Base-by-base conservation (phyloP, 2,888 invertebrate genomes). In the Tineola bisselliella region DNA sequence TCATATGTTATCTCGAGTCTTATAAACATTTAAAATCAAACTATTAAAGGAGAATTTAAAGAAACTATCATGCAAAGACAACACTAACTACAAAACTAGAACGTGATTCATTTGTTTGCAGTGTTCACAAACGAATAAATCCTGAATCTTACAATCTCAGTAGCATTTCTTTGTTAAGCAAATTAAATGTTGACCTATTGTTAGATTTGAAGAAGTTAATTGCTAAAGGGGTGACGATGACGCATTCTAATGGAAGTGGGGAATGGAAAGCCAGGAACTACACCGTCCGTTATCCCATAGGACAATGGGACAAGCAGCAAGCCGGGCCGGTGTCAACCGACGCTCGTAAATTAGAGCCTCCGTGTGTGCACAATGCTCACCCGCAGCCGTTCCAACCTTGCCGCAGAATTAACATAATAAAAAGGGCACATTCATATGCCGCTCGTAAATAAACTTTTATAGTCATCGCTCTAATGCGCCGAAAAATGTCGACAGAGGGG, bases 391-490 rank as follows among this genome's bases (percentile, higher is more conserved):
- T 60, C 61, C 43, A 63, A 63, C 61, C 44, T 61, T 58, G 69
- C 74, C 76, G 68, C 75, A 69, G 73, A 77, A 83, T 84, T 84
- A 81, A 79, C 84, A 83, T 84, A 81, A 84, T 81, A 84, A 84
- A 82, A 81, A 81, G 77, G 77, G 77, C 72, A 70, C 81, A 77
- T 80, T 81, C 81, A 79, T 78, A 79, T 72, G 70, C 65, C 66
- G 75, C 67, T 74, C 79, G 76, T 83, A 82, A 84, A 84, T 84
- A 83, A 77, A 76, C 74, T 81, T 84, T 84, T 82, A 83, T 81
- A 74, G 79, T 70, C 73, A 74, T 73, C 79, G 81, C 72, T 81
- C 81, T 81, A 81, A 83, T 80, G 79, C 81, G 72, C 59, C 60
- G 75, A 76, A 79, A 78, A 81, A 79, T 79, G 79, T 76, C 78